phyloP scores from a whole-genome alignment of 1,140 invertebrate species.

The Plectrocnemia conspersa region DNA sequence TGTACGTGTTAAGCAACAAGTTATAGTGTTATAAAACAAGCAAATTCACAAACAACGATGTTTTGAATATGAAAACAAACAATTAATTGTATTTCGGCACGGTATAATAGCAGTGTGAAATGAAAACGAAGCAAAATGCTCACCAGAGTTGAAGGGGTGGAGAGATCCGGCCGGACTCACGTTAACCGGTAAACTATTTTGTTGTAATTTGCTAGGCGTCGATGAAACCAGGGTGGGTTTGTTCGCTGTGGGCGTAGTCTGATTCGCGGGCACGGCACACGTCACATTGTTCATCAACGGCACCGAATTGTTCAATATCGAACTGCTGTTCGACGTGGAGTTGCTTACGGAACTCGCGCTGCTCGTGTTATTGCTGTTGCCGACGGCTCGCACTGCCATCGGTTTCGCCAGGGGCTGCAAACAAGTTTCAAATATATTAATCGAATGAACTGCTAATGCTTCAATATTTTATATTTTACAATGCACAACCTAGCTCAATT shows the following conservation, averaged over 20 bases:
- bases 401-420: conserved; percentile 67
- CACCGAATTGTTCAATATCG: conserved; percentile 21
- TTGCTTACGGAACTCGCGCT: conserved; percentile 19
- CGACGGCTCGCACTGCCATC: conserved; percentile 62
- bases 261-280: conserved; percentile 3
- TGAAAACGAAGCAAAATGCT: no score
- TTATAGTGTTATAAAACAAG: no score
- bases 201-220: conserved; percentile 25
- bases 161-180: conserved; percentile 12
- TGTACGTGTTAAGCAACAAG: no score
- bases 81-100: no score
- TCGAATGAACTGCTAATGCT: neutral
- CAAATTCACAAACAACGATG: no score
- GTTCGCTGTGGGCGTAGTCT: conserved; percentile 13
- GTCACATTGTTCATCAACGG: conserved; percentile 20
- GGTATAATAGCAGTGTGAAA: no score
- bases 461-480: neutral
- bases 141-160: conserved; percentile 19
- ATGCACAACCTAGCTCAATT: no score
- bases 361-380: conserved; percentile 41
- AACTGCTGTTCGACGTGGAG: conserved; percentile 24
- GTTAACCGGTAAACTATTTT: conserved; percentile 13
- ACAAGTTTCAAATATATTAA: no score
- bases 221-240: conserved; percentile 32
- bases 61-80: no score